Percentiles rank a stretch among this genome's conserved stretches.
These are phyloP conservation scores for Monomorium pharaonis DNA, from an alignment of 1,140 invertebrate species.

Conservation along the genomic window DNA sequence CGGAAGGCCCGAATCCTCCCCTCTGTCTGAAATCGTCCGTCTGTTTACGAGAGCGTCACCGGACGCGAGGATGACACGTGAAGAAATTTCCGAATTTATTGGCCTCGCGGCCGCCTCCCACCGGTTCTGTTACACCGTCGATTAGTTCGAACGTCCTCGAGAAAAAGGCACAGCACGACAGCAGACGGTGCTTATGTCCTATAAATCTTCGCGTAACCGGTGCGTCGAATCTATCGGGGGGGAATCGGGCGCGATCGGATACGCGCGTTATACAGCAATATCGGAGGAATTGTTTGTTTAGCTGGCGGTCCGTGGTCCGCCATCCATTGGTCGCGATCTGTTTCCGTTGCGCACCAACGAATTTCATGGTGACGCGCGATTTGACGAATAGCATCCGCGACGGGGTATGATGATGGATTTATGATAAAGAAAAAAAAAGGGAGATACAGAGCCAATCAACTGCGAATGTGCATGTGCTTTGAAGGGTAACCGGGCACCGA, in stretches of 20 bases:
- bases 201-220: conserved; percentile 47
- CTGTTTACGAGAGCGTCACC: conserved; percentile 71
- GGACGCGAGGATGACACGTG: conserved; percentile 56
- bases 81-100: conserved; percentile 75
- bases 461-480: conserved; percentile 33
- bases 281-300: conserved; percentile 57
- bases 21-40: conserved; percentile 52
- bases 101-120: conserved; percentile 28
- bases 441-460: conserved; percentile 37
- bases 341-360: conserved; percentile 40
- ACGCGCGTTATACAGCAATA: conserved; percentile 50
- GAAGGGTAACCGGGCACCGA: conserved; percentile 36
- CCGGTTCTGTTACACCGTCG: conserved; percentile 15
- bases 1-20: conserved; percentile 5
- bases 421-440: conserved; percentile 30
- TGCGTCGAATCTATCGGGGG: conserved; percentile 16
- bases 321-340: conserved; percentile 14
- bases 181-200: conserved; percentile 11
- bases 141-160: conserved; percentile 42
- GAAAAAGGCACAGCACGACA: conserved; percentile 20
- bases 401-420: background rate
- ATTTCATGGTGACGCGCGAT: conserved; percentile 28
- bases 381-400: conserved; percentile 1
- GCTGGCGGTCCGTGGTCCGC: background rate
- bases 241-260: conserved; percentile 28